These are phyloP conservation scores for Apotomis capreana DNA, from an alignment of 2,888 invertebrate species.

Conservation along the genomic window DNA sequence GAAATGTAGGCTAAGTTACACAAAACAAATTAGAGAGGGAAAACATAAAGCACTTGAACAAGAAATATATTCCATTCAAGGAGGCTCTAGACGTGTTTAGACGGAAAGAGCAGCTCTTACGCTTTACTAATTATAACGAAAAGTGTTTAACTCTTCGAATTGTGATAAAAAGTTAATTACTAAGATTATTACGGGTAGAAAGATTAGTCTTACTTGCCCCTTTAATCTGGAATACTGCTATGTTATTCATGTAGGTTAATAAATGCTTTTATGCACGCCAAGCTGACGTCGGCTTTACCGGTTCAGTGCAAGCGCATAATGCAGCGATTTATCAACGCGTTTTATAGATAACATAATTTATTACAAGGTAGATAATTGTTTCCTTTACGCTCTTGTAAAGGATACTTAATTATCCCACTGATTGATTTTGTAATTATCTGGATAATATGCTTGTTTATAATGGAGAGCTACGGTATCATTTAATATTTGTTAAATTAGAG, in stretches of 20 bases:
- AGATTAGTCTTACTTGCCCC: too few relatives aligned
- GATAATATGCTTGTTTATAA: neutral
- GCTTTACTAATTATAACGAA: too few relatives aligned
- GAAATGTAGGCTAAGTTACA: too few relatives aligned
- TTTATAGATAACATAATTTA: conserved; percentile 20
- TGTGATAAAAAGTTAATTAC: neutral
- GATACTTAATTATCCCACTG: neutral
- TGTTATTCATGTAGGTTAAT: conserved; percentile 56
- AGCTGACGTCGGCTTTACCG: conserved; percentile 6
- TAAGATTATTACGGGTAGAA: neutral
- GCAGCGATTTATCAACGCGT: conserved; percentile 19
- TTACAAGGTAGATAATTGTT: conserved; percentile 16
- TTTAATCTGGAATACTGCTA: conserved; percentile 46
- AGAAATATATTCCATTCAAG: too few relatives aligned
- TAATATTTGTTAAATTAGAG: neutral
- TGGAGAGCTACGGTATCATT: neutral
- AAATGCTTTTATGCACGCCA: conserved; percentile 39
- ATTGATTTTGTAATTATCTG: neutral
- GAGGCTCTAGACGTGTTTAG: too few relatives aligned
- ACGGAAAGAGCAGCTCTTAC: too few relatives aligned
- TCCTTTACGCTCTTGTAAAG: conserved; percentile 16
- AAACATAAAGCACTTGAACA: too few relatives aligned
- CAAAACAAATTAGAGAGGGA: too few relatives aligned
- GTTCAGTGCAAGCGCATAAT: conserved; percentile 25
- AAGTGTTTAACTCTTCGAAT: neutral